phyloP scores from a whole-genome alignment of 1,140 invertebrate genomes.

The Phortica variegata region DNA sequence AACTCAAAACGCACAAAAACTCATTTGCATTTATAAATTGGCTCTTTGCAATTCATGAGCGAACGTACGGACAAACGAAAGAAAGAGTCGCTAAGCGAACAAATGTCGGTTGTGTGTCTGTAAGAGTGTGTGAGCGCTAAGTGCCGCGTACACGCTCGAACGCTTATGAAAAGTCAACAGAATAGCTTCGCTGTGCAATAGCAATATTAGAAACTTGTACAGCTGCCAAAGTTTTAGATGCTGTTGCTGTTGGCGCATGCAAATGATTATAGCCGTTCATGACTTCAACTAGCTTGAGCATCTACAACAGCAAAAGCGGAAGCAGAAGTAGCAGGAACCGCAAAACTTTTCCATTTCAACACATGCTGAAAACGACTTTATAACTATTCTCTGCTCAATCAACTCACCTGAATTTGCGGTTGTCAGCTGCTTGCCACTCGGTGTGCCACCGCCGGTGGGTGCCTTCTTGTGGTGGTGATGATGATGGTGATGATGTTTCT shows the following conservation, averaged over 20 bases:
- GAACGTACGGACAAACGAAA: slow-evolving; percentile 10
- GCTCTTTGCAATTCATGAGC: background rate
- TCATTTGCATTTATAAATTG: slow-evolving; percentile 40
- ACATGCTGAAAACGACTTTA: background rate
- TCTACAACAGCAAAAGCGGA: too few species aligned
- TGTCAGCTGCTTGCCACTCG: slow-evolving; percentile 43
- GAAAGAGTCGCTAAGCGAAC: background rate
- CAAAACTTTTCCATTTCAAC: slow-evolving; percentile 11
- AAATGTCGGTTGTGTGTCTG: too few species aligned
- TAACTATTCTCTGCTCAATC: background rate
- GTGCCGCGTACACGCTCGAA: slow-evolving; percentile 7
- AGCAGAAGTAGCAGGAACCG: slow-evolving; percentile 15
- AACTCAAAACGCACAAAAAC: too few species aligned
- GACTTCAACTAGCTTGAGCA: too few species aligned
- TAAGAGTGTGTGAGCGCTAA: background rate
- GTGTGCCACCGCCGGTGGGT: slow-evolving; percentile 23
- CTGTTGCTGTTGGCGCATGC: too few species aligned
- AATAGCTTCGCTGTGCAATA: slow-evolving; percentile 7
- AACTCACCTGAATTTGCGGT: slow-evolving; percentile 52
- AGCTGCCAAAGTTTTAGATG: too few species aligned
- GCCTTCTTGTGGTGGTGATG: slow-evolving; percentile 61
- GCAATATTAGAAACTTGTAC: background rate
- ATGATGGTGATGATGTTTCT: slow-evolving; percentile 88
- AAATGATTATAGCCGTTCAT: too few species aligned
- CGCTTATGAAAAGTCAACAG: slow-evolving; percentile 21